Base-by-base conservation (phyloP, 1,140 invertebrate genomes). In the Himalopsyche phryganea region DNA sequence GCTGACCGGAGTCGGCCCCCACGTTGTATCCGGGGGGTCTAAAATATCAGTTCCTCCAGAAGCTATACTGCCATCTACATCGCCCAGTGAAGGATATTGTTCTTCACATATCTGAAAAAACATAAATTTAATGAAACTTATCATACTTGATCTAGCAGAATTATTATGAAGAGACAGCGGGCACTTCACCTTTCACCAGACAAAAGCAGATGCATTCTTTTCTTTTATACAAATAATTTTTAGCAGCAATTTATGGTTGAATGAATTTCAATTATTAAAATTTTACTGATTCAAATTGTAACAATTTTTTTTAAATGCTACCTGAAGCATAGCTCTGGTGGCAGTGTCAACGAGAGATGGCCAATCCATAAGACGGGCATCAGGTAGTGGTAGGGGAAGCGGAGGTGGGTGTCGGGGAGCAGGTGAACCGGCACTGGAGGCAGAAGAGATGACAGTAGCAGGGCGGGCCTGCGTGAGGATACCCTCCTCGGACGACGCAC, bases 261-360 rank as follows among this genome's bases (percentile, higher is more conserved):
- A n/a, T n/a, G n/a, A n/a, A n/a, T n/a, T n/a, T n/a, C n/a, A n/a
- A n/a, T n/a, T n/a, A n/a, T n/a, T n/a, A n/a, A n/a, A n/a, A n/a
- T n/a, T n/a, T n/a, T n/a, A n/a, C n/a, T n/a, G n/a, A n/a, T n/a
- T n/a, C n/a, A n/a, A n/a, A n/a, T n/a, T n/a, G n/a, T n/a, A n/a
- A n/a, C n/a, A n/a, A n/a, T n/a, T n/a, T n/a, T n/a, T n/a, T n/a
- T n/a, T n/a, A n/a, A n/a, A n/a, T n/a, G n/a, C n/a, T n/a, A 81
- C 79, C 69, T 81, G 79, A 63, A 86, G 77, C 75, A 90, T 85
- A 18, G 87, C 87, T 57, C 84, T 79, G 1, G 85, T 88, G 15
- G 88, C 88, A 9, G 87, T 88, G 66, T 89, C 85, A 4, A 91
- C 88, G 11, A 92, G 76, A 69, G 83, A 84, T 6, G 84, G 81